Base-by-base conservation (phyloP, 1,140 invertebrate species). In the Eufriesea mexicana region DNA sequence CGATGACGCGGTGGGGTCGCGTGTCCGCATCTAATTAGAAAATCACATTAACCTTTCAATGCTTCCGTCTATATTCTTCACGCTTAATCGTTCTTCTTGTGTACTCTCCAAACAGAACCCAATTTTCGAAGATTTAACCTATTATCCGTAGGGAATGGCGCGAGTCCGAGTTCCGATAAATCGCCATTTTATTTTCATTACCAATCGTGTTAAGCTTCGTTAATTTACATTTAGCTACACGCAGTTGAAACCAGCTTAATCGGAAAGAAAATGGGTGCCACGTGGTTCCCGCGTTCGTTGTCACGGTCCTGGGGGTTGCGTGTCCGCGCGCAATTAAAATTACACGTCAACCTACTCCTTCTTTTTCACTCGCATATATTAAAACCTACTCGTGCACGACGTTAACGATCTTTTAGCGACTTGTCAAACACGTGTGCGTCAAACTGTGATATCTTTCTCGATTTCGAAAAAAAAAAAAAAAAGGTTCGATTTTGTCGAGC, bases 11-110 rank as follows among this genome's bases (percentile, higher is more conserved):
- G 77, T 59, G 47, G 71, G 71, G 14, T 74, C 35, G 54, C 47
- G 73, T 75, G 59, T 51, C 47, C 23, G n/a, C n/a, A 28, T 75
- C 45, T 47, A 64, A 64, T 28, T 57, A 64, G 59, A 64, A 76
- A 76, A 49, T 64, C 57, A 35, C 51, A 51, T 72, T 74, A 76
- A 64, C 47, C 59, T 25, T 64, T 64, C 59, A 42, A 10, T n/a
- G 47, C 55, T 64, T 51, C 55, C 55, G 71, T 35, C 23, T 74
- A 20, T 57, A 57, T 73, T 57, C 54, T 45, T 57, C 71, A 14
- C 70, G 23, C 12, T 55, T 35, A 35, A 20, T 47, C 28, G 35
- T 12, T 59, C 23, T 18, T 59, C 54, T 74, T 25, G 71, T 49
- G 45, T 75, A 49, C 7, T n/a, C 35, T 45, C 35, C 25, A 51